phyloP scores from a whole-genome alignment of 2,113 vertebrate species.

The Clarias macrocephalus region DNA sequence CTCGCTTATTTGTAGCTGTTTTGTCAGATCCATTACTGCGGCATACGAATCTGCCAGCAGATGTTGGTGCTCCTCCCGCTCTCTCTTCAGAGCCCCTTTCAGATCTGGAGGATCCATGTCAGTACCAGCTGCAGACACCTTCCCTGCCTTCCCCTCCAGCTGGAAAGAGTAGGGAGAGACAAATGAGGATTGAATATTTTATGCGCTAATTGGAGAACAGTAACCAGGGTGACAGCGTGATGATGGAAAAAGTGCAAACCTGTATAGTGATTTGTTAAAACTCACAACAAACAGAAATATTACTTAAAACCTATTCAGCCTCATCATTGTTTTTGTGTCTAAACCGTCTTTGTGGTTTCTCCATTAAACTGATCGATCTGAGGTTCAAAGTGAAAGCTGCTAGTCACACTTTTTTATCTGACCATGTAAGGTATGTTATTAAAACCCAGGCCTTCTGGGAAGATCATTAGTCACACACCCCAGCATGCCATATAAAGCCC shows the following conservation, averaged over 20 bases:
- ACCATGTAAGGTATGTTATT: conserved; percentile 27
- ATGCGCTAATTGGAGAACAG: not conserved
- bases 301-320: not conserved
- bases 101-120: conserved; percentile 81
- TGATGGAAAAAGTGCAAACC: not conserved
- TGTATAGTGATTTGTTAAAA: not conserved
- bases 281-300: not conserved
- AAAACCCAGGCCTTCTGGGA: conserved; percentile 41
- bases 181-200: not conserved
- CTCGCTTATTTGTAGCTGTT: conserved; percentile 92
- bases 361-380: not conserved
- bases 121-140: conserved; percentile 64
- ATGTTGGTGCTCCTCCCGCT: conserved; percentile 93
- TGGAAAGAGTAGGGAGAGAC: conserved; percentile 54
- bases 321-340: not conserved
- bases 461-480: conserved; percentile 55
- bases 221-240: not conserved
- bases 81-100: conserved; percentile 85
- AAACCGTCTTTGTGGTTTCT: not conserved
- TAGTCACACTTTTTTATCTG: conserved; percentile 18
- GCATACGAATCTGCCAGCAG: conserved; percentile 94
- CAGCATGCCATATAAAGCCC: conserved; percentile 35
- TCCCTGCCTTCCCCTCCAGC: conserved; percentile 87
- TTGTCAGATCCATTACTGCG: conserved; percentile 94
- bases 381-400: not conserved